Evolutionary conservation across 2,113 vertebrate species (phyloP).

Genomic region (Brienomyrus longianalis): DNA sequence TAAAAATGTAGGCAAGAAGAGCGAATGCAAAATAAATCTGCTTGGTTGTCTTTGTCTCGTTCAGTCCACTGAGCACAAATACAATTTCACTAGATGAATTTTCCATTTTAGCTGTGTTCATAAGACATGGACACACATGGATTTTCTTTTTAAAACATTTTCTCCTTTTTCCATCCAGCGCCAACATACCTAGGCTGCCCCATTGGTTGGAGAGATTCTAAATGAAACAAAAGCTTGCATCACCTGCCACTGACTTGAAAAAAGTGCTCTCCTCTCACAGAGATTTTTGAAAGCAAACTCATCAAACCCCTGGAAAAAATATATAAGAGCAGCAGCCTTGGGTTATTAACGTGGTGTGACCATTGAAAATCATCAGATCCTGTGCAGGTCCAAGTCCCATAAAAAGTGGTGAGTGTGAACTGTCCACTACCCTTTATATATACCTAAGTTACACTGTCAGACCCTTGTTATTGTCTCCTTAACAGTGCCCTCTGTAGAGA

Average conservation of each 20-base stretch:
- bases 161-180: background rate
- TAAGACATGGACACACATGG: background rate
- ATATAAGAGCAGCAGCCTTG: background rate
- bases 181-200: background rate
- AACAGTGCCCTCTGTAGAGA: background rate
- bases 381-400: background rate
- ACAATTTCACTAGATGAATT: constrained; percentile 25
- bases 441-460: background rate
- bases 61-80: constrained; percentile 25
- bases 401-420: background rate
- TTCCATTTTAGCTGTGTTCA: constrained; percentile 11
- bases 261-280: background rate
- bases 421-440: background rate
- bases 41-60: constrained; percentile 25
- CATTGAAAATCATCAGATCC: background rate
- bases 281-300: background rate
- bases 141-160: background rate
- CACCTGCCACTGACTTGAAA: background rate
- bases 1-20: constrained; percentile 23
- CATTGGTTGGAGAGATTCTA: background rate
- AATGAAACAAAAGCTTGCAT: background rate
- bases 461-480: background rate
- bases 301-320: background rate
- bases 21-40: constrained; percentile 25
- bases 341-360: background rate